Evolutionary conservation across 1,140 invertebrate genomes (phyloP).

Genomic region (Nasonia vitripennis): DNA sequence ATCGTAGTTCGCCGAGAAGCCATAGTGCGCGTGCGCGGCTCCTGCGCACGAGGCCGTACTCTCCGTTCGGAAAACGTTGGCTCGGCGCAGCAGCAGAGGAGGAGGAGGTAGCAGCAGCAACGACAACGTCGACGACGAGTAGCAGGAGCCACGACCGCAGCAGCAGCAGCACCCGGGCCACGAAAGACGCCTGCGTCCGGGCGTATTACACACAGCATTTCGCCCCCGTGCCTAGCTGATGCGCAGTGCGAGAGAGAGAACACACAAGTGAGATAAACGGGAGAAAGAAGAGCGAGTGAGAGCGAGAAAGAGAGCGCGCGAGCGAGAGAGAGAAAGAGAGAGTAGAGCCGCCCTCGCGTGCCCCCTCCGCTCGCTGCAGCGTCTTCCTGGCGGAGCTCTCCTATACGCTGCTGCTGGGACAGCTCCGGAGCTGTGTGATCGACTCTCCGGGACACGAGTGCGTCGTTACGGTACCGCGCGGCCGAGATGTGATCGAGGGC

Average conservation of each 20-base stretch:
- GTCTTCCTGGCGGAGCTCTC: neutral
- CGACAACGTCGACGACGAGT: neutral
- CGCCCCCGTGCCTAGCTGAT: neutral
- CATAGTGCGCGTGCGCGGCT: constrained; percentile 45
- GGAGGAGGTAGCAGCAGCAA: constrained; percentile 33
- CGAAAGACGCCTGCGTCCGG: neutral
- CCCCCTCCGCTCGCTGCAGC: neutral
- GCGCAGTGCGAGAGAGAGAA: neutral
- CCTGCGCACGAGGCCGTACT: constrained; percentile 49
- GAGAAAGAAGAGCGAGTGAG: neutral
- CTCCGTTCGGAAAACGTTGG: constrained; percentile 49
- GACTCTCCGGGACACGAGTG: neutral
- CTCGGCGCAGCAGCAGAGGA: neutral
- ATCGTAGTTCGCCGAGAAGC: neutral
- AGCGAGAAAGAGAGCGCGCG: neutral
- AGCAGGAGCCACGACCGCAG: neutral
- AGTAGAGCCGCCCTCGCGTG: neutral
- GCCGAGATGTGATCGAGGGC: constrained; percentile 19
- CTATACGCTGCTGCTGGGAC: neutral
- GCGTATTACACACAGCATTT: neutral
- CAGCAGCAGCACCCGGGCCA: constrained; percentile 16
- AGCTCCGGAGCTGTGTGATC: constrained; percentile 10
- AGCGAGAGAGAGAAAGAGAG: neutral
- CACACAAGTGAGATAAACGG: neutral
- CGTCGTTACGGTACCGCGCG: neutral